Base-by-base conservation (phyloP, 2,113 vertebrate species). In the Calidris pygmaea region DNA sequence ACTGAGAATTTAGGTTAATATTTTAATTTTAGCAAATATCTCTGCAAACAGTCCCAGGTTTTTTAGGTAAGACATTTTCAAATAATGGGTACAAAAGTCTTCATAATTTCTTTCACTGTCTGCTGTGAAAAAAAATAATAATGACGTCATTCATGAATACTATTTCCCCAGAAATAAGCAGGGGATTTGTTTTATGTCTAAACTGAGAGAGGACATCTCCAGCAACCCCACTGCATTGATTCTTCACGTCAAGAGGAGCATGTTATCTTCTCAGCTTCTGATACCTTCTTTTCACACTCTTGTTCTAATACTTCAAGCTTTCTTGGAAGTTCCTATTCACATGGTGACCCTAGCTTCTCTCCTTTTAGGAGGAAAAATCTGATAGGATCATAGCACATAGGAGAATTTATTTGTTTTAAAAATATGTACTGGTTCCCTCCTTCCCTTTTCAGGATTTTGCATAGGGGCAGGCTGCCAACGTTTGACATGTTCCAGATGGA, bases 401-500 rank as follows among this genome's bases (percentile, higher is more conserved):
- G 37, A 87, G 14, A 92, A 83, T 74, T 50, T 83, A 66, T 91
- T 91, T 94, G n/a, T 47, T 87, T 87, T 50, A 32, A 66, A 85
- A 82, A 50, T 39, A 27, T 17, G 0, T 48, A 55, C 34, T 14
- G 19, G 50, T 91, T 95, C 43, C 58, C 84, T 85, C 63, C 59
- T 91, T 87, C 84, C 53, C 30, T 59, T 70, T 62, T 41, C 50
- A 66, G 73, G 30, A 13, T 82, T 94, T 95, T 85, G n/a, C 86
- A 82, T 0, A 50, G 87, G 47, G 89, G 94, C 92, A 67, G 55
- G 63, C 81, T 95, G 95, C 96, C 94, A 97, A 74, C 2, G 6
- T 59, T 70, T 94, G 96, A 95, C 90, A 34, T 20, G 34, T 90
- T 94, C 95, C 95, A 96, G 95, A 96, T 70, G 92, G 73, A 95